phyloP scores from a whole-genome alignment of 2,888 invertebrate species.

The Rhodophaea formosa region DNA sequence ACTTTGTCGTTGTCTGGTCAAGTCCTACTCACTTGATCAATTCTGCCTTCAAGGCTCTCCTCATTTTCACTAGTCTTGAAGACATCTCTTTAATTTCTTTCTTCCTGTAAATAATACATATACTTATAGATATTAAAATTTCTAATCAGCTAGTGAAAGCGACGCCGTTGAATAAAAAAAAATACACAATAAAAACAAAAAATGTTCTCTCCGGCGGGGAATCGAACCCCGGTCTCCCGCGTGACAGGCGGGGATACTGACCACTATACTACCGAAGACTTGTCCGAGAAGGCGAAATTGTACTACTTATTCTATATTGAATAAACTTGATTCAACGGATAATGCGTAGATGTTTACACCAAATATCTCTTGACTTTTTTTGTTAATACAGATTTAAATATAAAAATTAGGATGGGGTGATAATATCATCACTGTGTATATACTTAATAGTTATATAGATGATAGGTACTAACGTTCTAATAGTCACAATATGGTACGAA shows the following conservation, averaged over 20 bases:
- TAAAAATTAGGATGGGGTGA: no score
- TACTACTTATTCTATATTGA: background rate
- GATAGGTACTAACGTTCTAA: no score
- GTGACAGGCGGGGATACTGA: constrained; percentile 82
- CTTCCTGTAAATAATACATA: no score
- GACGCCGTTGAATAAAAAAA: no score
- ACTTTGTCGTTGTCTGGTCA: background rate
- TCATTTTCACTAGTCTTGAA: background rate
- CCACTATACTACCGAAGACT: constrained; percentile 81
- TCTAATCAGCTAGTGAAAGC: no score
- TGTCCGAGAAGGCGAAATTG: constrained; percentile 11
- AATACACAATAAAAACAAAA: constrained; percentile 33
- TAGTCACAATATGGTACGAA: no score
- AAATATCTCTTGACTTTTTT: background rate
- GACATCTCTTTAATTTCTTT: background rate
- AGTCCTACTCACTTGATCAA: background rate
- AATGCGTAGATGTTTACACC: background rate
- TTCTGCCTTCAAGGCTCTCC: background rate
- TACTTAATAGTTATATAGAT: no score
- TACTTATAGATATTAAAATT: no score
- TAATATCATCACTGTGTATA: no score
- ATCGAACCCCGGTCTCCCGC: constrained; percentile 83
- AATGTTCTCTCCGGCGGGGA: constrained; percentile 73
- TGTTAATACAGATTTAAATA: no score
- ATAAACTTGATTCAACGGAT: background rate